Conservation (phyloP, 2,113 vertebrate genomes). For the Hydrolagus affinis region DNA sequence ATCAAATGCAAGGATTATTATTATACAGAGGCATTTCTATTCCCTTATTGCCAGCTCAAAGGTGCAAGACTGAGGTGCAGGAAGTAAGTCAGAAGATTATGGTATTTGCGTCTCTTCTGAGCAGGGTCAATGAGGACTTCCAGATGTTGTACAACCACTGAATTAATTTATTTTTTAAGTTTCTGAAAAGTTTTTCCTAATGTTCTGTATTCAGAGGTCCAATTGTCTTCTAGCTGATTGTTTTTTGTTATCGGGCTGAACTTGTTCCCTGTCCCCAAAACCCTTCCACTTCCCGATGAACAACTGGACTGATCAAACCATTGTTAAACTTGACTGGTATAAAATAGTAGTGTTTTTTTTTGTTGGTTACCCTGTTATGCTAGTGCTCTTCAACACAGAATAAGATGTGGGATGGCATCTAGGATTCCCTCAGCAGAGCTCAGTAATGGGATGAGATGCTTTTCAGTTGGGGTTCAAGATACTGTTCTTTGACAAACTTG, state of each 20-base stretch:
- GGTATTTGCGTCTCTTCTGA: neutral
- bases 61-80: neutral
- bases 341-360: neutral
- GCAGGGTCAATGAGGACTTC: neutral
- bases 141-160: neutral
- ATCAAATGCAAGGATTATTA: too few relatives aligned
- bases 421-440: neutral
- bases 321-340: neutral
- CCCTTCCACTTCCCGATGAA: neutral
- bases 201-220: neutral
- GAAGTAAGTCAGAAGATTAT: neutral
- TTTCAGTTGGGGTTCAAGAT: neutral
- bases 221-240: conserved; percentile 4
- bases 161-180: neutral
- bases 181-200: neutral
- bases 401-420: neutral
- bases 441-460: neutral
- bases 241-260: neutral
- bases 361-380: neutral
- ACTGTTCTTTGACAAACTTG: neutral
- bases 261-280: neutral
- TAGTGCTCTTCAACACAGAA: neutral
- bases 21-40: neutral
- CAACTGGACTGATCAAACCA: neutral
- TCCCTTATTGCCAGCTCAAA: neutral